Percentiles rank a stretch among this genome's conserved stretches.
Evolutionary conservation across 1,140 invertebrate genomes (phyloP).

Genomic region (Sesamia nonagrioides): DNA sequence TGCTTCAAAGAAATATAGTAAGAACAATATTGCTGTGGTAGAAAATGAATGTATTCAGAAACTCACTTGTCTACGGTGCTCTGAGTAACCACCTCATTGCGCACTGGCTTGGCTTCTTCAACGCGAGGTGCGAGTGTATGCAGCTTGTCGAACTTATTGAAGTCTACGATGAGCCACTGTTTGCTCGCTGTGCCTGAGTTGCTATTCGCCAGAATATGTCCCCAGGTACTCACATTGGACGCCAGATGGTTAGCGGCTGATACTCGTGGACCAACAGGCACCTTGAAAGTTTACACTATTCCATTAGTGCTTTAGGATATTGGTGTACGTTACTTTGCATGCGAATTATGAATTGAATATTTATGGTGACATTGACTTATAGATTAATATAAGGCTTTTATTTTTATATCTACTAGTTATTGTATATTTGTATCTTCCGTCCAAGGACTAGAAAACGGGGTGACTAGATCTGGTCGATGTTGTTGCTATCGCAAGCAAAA

Average conservation of each 20-base stretch:
- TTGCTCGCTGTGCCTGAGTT: conserved; percentile 96
- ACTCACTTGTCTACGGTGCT: conserved; percentile 73
- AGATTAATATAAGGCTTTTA: too few relatives aligned
- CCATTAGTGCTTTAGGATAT: neutral
- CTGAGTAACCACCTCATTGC: conserved; percentile 70
- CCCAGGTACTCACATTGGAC: conserved; percentile 91
- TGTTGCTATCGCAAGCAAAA: too few relatives aligned
- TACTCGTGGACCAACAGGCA: conserved; percentile 93
- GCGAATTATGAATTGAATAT: too few relatives aligned
- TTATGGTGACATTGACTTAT: too few relatives aligned
- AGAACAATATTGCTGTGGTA: neutral
- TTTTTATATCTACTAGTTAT: too few relatives aligned
- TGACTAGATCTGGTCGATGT: too few relatives aligned
- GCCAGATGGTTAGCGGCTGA: conserved; percentile 96
- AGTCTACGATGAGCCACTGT: conserved; percentile 96
- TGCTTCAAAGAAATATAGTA: neutral
- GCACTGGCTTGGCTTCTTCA: conserved; percentile 46
- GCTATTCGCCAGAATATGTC: conserved; percentile 88
- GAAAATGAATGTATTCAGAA: neutral
- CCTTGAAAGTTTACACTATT: conserved; percentile 66
- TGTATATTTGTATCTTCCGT: too few relatives aligned
- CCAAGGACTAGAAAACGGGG: too few relatives aligned
- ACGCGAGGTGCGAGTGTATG: conserved; percentile 13
- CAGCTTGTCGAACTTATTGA: conserved; percentile 84
- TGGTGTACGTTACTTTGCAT: too few relatives aligned